Percentiles rank a stretch among this genome's conserved stretches.
Evolutionary conservation across 2,113 vertebrate species (phyloP).

Genomic region (Phrynosoma platyrhinos): DNA sequence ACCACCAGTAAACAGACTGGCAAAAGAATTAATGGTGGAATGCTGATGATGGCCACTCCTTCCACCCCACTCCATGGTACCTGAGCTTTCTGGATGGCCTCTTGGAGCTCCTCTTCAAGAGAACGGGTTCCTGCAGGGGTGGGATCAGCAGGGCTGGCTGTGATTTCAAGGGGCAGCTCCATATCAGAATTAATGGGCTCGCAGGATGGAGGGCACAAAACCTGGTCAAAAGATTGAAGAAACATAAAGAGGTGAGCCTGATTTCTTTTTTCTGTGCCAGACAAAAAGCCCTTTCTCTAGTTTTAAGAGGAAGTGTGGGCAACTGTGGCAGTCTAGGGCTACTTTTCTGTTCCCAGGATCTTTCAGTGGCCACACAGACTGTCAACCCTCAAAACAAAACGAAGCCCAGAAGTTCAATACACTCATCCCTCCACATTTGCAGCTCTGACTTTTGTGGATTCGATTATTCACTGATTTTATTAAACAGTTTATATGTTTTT

Average conservation of each 20-base stretch:
- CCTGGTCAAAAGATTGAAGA: constrained; percentile 52
- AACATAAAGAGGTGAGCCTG: no score
- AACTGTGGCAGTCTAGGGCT: no score
- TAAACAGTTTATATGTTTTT: no score
- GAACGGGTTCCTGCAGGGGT: constrained; percentile 73
- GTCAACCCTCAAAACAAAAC: no score
- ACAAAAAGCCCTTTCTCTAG: background rate
- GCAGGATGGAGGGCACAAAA: constrained; percentile 78
- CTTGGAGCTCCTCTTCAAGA: constrained; percentile 90
- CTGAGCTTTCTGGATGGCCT: constrained; percentile 90
- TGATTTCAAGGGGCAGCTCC: constrained; percentile 87
- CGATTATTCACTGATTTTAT: no score
- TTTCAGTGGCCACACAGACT: no score
- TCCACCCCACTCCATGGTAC: constrained; percentile 53
- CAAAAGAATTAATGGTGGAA: no score
- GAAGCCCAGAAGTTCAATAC: no score
- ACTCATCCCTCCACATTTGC: no score
- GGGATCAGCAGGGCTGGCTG: constrained; percentile 80
- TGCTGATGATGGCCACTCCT: background rate
- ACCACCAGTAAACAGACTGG: background rate
- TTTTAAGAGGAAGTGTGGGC: background rate
- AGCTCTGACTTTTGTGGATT: no score
- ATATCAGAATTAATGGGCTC: constrained; percentile 83
- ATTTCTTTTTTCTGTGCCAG: background rate
- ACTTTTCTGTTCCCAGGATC: no score